phyloP scores from a whole-genome alignment of 2,888 invertebrate genomes.

The Auanema freiburgensis region DNA sequence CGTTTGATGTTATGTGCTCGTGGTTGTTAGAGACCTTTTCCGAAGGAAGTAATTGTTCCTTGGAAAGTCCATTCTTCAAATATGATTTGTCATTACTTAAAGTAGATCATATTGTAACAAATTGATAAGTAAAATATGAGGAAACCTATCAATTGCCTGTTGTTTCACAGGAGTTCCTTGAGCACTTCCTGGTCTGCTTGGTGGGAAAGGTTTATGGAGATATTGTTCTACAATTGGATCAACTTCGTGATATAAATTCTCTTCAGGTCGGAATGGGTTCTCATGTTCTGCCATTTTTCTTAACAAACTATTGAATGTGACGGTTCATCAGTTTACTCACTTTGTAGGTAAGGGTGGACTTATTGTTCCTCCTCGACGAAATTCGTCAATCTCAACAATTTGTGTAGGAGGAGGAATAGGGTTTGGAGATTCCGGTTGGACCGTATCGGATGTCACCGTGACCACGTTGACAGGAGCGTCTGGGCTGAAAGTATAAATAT shows the following conservation, averaged over 20 bases:
- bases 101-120: constrained; percentile 4
- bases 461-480: constrained; percentile 47
- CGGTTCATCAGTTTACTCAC: constrained; percentile 27
- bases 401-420: constrained; percentile 49
- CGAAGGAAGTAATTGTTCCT: constrained; percentile 44
- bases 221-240: constrained; percentile 64
- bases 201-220: constrained; percentile 57
- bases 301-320: constrained; percentile 21
- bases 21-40: constrained; percentile 28
- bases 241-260: constrained; percentile 47
- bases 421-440: constrained; percentile 34
- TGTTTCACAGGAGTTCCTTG: constrained; percentile 35
- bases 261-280: constrained; percentile 64
- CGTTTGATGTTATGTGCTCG: constrained; percentile 12
- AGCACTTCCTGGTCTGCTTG: constrained; percentile 38
- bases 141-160: too few species aligned
- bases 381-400: constrained; percentile 34
- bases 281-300: constrained; percentile 62
- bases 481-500: constrained; percentile 38
- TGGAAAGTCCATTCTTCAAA: constrained; percentile 44
- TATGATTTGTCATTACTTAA: constrained; percentile 31
- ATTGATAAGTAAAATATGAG: too few species aligned
- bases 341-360: constrained; percentile 38
- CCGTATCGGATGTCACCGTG: constrained; percentile 40
- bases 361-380: constrained; percentile 28